Evolutionary conservation across 1,140 invertebrate genomes (phyloP).

Genomic region (Branchinecta lindahli): DNA sequence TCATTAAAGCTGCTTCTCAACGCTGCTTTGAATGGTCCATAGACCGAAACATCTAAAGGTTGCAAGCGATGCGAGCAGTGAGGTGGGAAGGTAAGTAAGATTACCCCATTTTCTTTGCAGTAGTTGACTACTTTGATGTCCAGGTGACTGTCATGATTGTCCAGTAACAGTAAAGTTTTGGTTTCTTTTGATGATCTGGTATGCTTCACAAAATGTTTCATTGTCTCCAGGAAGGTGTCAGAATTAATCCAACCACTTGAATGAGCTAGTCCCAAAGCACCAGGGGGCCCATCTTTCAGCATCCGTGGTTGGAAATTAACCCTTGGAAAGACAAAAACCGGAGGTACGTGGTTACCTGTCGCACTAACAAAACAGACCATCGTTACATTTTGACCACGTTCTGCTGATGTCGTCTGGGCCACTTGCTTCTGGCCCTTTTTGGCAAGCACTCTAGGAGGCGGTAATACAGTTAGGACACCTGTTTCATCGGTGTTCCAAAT

Average conservation of each 20-base stretch:
- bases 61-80: slow-evolving; percentile 29
- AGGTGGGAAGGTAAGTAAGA: slow-evolving; percentile 26
- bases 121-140: slow-evolving; percentile 20
- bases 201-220: slow-evolving; percentile 30
- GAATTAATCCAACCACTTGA: slow-evolving; percentile 26
- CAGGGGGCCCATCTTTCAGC: too few relatives aligned
- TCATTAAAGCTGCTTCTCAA: slow-evolving; percentile 27
- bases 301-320: too few relatives aligned
- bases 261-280: too few relatives aligned
- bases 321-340: slow-evolving; percentile 34
- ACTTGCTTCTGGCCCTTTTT: slow-evolving; percentile 30
- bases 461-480: slow-evolving; percentile 29
- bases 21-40: slow-evolving; percentile 25
- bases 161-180: slow-evolving; percentile 22
- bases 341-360: slow-evolving; percentile 29
- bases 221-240: slow-evolving; percentile 23
- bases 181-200: slow-evolving; percentile 23
- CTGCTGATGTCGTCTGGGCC: slow-evolving; percentile 29
- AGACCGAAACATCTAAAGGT: slow-evolving; percentile 28
- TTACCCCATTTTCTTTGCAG: slow-evolving; percentile 43
- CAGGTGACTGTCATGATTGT: slow-evolving; percentile 25
- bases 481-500: slow-evolving; percentile 34
- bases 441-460: too few relatives aligned
- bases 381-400: slow-evolving; percentile 30
- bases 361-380: slow-evolving; percentile 29